Evolutionary conservation across 2,797 vertebrate species (phyloP).

Genomic region (Pangasius macronema): DNA sequence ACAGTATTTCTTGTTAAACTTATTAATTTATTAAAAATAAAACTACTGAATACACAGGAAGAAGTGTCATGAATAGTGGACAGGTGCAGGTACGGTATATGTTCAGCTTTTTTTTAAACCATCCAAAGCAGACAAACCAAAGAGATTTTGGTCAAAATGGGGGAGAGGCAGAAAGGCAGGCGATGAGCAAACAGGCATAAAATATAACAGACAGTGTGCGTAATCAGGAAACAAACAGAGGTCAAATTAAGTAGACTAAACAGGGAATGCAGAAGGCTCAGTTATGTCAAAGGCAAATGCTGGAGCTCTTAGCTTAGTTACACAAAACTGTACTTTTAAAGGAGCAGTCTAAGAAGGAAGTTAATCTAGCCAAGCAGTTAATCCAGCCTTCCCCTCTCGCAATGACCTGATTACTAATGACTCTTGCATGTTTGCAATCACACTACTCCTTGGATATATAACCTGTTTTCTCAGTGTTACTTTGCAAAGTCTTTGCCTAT

Average conservation of each 20-base stretch:
- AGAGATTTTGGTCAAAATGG: background rate
- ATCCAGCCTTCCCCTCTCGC: background rate
- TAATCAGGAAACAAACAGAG: background rate
- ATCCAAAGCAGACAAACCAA: background rate
- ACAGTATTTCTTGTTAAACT: background rate
- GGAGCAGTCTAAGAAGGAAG: background rate
- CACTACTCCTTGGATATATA: too few relatives aligned
- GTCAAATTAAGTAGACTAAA: background rate
- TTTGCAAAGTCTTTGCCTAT: background rate
- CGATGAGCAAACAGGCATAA: background rate
- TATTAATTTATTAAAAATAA: background rate
- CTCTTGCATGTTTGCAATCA: background rate
- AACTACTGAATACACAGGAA: background rate
- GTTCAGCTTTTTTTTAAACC: background rate
- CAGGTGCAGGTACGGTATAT: background rate
- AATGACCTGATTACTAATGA: background rate
- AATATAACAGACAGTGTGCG: background rate
- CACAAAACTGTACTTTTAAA: background rate
- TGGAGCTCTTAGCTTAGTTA: background rate
- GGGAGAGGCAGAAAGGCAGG: background rate
- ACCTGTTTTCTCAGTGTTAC: background rate
- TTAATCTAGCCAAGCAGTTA: background rate
- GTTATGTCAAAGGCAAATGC: background rate
- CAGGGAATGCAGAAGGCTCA: background rate
- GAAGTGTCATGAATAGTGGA: background rate